Conservation (phyloP, 2,888 invertebrate genomes). For the Pseudococcus viburni region DNA sequence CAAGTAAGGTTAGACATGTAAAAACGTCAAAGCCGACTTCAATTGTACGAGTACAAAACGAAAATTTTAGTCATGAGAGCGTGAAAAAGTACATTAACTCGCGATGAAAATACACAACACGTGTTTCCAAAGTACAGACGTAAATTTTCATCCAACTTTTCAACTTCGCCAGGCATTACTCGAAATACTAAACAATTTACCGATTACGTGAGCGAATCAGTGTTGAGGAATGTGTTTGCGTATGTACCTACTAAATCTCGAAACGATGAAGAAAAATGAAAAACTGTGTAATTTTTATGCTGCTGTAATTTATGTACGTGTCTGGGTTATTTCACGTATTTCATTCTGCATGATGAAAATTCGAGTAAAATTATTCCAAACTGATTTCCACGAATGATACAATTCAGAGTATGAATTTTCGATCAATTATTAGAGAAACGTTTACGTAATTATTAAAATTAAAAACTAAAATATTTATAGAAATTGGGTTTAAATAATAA, state of each 20-base stretch:
- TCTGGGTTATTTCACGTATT: no score
- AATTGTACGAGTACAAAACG: slow-evolving; percentile 19
- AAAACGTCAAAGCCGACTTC: slow-evolving; percentile 39
- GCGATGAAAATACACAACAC: background rate
- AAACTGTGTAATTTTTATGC: background rate
- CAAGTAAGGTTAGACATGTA: slow-evolving; percentile 13
- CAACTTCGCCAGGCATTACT: background rate
- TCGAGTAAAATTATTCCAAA: no score
- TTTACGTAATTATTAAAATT: no score
- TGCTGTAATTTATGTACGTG: no score
- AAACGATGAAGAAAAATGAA: background rate
- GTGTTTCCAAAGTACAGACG: background rate
- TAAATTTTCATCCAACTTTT: background rate
- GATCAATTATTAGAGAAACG: no score
- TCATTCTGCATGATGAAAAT: no score
- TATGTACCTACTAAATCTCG: background rate
- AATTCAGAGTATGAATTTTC: no score
- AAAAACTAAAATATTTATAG: no score
- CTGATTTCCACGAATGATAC: no score
- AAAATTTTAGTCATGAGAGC: slow-evolving; percentile 4
- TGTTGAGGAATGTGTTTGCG: no score
- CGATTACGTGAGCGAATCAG: background rate
- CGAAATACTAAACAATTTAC: background rate
- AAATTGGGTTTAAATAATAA: no score
- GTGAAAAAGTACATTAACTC: slow-evolving; percentile 24